Evolutionary conservation across 2,113 vertebrate species (phyloP), one percentile per base, ranked within the genome.

Genomic region (Rhagologus leucostigma): DNA sequence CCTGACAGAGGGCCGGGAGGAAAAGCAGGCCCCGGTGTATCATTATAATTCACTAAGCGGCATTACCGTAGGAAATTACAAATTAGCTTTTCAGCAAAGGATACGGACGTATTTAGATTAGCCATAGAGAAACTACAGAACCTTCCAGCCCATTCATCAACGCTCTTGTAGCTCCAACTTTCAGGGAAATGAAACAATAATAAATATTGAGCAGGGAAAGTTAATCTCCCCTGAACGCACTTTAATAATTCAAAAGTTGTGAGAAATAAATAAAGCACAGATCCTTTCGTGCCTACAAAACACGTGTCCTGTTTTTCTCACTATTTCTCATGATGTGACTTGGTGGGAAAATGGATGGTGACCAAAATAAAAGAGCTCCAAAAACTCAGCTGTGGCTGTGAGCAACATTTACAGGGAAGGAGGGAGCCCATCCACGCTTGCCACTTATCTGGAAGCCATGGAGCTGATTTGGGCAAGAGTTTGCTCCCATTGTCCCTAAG

Each of bases 241-340:
- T 77, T 96, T 59, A 95, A 96, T 96, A 93, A 97, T 96, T 96
- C 87, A 97, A 64, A 96, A 96, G 89, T 89, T 78, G 74, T 12
- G 55, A 65, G 75, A 93, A 93, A 94, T 87, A 94, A 94, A 97
- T 84, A 87, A 70, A 85, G 33, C 44, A 18, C 18, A 26, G 64
- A 53, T 26, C 39, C 64, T 76, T 94, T 39, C 1, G 3, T 63
- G 87, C 42, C 84, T 89, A 55, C 80, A 60, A 75, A 78, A 70
- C 75, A 53, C 16, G 1, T 75, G 56, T 60, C 37, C 56, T 29
- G 0, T 53, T 90, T 64, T 95, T 75, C 67, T 91, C 79, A 33
- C 80, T 32, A 9, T 65, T 92, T 81, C 75, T 93, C 60, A 52
- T 16, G 16, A 82, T 33, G 46, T 10, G 27, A 91, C 59, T 95